These are phyloP conservation scores for Poecilus cupreus DNA, from an alignment of 2,888 invertebrate genomes.

Conservation along the genomic window DNA sequence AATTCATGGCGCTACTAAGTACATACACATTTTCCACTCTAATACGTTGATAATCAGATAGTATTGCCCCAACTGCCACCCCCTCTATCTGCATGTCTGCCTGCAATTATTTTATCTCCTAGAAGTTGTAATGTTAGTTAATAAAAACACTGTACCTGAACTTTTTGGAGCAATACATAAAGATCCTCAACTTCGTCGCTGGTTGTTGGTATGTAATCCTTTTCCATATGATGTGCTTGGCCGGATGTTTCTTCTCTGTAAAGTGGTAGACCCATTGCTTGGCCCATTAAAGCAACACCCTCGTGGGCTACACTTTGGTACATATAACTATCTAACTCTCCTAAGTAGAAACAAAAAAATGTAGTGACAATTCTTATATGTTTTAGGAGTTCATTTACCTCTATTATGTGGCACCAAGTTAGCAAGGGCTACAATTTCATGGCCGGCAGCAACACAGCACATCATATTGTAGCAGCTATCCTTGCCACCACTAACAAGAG, in stretches of 20 bases:
- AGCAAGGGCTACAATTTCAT: slow-evolving; percentile 95
- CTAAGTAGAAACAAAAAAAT: slow-evolving; percentile 70
- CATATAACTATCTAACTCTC: slow-evolving; percentile 98
- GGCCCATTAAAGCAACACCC: slow-evolving; percentile 92
- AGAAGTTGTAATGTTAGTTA: slow-evolving; percentile 30
- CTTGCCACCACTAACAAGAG: slow-evolving; percentile 97
- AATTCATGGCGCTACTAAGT: slow-evolving; percentile 59
- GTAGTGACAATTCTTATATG: not conserved
- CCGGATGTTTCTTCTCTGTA: slow-evolving; percentile 91
- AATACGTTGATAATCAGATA: slow-evolving; percentile 98
- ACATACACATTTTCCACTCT: slow-evolving; percentile 98
- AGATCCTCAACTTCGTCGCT: slow-evolving; percentile 99
- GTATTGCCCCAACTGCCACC: slow-evolving; percentile 97
- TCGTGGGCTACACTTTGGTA: slow-evolving; percentile 99
- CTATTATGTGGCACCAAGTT: slow-evolving; percentile 92
- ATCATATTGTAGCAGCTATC: slow-evolving; percentile 99
- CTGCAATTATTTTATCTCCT: slow-evolving; percentile 71
- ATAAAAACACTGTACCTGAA: slow-evolving; percentile 77
- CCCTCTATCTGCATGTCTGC: slow-evolving; percentile 88
- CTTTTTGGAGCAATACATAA: slow-evolving; percentile 84
- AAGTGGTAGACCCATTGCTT: slow-evolving; percentile 95
- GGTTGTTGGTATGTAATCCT: slow-evolving; percentile 86
- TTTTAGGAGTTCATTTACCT: slow-evolving; percentile 74
- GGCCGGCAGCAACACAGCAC: slow-evolving; percentile 97
- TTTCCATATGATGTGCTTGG: slow-evolving; percentile 85